phyloP scores from a whole-genome alignment of 2,888 invertebrate genomes.

The Ochropleura leucogaster region DNA sequence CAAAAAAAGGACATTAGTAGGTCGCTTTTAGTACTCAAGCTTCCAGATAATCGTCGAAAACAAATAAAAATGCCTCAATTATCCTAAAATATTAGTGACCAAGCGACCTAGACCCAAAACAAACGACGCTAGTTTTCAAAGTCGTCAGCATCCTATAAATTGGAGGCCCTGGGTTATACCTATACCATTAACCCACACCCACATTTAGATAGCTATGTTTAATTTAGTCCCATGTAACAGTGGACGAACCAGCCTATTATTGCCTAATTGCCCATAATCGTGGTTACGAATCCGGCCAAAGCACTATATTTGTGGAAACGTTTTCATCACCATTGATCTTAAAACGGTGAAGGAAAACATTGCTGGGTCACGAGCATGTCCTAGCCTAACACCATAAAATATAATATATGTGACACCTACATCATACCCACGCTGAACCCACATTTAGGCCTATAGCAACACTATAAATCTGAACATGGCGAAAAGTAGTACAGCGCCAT shows the following conservation, averaged over 20 bases:
- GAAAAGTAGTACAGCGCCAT: no score
- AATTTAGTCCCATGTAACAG: neutral
- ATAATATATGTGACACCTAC: neutral
- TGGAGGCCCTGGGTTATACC: neutral
- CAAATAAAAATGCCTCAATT: no score
- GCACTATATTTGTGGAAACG: neutral
- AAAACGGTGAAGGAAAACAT: neutral
- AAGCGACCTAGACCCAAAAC: neutral
- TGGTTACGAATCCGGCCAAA: neutral
- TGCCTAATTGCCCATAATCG: neutral
- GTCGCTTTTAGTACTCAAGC: no score
- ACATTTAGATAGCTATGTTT: neutral
- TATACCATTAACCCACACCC: neutral
- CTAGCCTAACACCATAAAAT: neutral
- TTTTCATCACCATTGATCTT: neutral
- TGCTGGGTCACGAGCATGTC: neutral
- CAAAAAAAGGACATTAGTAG: no score
- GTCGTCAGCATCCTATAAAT: neutral
- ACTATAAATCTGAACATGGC: no score
- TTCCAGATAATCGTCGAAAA: no score
- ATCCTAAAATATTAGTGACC: no score
- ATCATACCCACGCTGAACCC: neutral
- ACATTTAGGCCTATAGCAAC: neutral
- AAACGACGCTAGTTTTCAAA: neutral
- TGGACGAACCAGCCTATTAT: neutral